Evolutionary conservation across 2,113 vertebrate genomes (phyloP), one percentile per base, ranked within the genome.

Genomic region (Clarias gariepinus): DNA sequence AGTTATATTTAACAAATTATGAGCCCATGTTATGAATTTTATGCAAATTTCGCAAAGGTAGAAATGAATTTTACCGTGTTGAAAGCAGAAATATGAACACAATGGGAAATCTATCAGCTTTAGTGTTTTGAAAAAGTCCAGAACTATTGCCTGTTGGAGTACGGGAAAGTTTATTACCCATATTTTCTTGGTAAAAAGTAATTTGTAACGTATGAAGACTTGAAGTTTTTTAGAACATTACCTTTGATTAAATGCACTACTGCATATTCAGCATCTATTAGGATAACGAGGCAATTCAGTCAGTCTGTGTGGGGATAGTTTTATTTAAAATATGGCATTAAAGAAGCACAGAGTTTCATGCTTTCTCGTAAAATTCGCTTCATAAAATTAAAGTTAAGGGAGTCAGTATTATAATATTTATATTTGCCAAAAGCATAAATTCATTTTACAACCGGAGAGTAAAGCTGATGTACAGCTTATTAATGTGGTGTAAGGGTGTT

Each of bases 391-490:
- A 33, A 55, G 23, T 64, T 82, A 82, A 41, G 13, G 33, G 80
- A 82, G 60, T n/a, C 80, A 6, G 74, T 78, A 55, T 55, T 82
- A 47, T 82, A 82, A 82, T 82, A 82, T 63, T 82, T 82, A 82
- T 63, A 82, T 82, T 82, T 61, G 80, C 60, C 52, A 55, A 78
- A 79, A 79, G 55, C 58, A 55, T 58, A 79, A 81, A 58, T 81
- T 81, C 4, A 8, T 81, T 81, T 41, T 25, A 61, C 55, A 81
- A 8, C 57, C 57, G 36, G 30, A 41, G 57, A 23, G 19, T 41
- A 23, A 61, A 81, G 19, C 78, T 5, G 33, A 81, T 18, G 18
- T 58, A 79, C 53, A 79, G 28, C 57, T 80, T 80, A 36, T 60
- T 61, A 60, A 61, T 36, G 30, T 25, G 58, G 57, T 61, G 78